phyloP scores from a whole-genome alignment of 2,113 vertebrate genomes.

The Melanotaenia duboulayi region DNA sequence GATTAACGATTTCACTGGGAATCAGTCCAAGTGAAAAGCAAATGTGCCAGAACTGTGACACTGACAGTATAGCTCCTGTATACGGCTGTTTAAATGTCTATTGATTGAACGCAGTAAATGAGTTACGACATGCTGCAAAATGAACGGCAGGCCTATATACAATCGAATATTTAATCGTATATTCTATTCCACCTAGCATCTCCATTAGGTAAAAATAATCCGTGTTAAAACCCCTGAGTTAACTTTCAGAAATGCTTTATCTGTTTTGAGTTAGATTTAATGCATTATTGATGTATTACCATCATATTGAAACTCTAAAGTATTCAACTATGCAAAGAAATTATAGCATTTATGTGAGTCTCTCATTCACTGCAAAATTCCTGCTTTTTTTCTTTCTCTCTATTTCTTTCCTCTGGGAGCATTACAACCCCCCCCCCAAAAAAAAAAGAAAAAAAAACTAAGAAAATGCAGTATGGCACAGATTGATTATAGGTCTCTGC shows the following conservation, averaged over 20 bases:
- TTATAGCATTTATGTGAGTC: slow-evolving; percentile 48
- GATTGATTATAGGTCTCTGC: slow-evolving; percentile 67
- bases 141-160: slow-evolving; percentile 49
- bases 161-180: slow-evolving; percentile 69
- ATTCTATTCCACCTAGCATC: slow-evolving; percentile 63
- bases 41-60: slow-evolving; percentile 54
- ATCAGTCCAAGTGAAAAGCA: slow-evolving; percentile 45
- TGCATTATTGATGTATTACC: slow-evolving; percentile 33
- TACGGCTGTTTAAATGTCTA: slow-evolving; percentile 49
- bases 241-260: slow-evolving; percentile 22
- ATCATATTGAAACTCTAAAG: slow-evolving; percentile 40
- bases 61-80: slow-evolving; percentile 52
- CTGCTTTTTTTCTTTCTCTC: slow-evolving; percentile 13
- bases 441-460: slow-evolving; percentile 39
- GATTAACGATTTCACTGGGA: slow-evolving; percentile 61
- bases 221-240: slow-evolving; percentile 59
- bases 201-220: slow-evolving; percentile 48
- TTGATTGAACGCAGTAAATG: slow-evolving; percentile 58
- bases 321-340: slow-evolving; percentile 45
- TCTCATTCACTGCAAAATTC: slow-evolving; percentile 30
- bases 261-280: slow-evolving; percentile 46
- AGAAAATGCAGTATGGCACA: slow-evolving; percentile 52
- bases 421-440: too few relatives aligned
- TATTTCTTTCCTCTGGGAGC: slow-evolving; percentile 39
- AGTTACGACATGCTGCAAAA: slow-evolving; percentile 51